These are phyloP conservation scores for Erinaceus europaeus DNA, from an alignment of 2,113 vertebrate species.

Conservation along the genomic window DNA sequence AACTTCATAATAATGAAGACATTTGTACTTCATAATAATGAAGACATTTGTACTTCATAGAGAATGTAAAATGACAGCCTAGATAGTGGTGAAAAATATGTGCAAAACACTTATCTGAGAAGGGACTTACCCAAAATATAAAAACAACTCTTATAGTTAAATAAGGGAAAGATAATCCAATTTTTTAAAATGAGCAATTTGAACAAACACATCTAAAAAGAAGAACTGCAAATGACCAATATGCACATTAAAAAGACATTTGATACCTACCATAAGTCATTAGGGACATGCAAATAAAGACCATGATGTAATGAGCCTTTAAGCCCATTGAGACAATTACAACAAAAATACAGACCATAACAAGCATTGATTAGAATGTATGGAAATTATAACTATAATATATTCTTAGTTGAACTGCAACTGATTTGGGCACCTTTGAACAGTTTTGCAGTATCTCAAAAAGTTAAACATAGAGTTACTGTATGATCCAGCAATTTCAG, in stretches of 20 bases:
- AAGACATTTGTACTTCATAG: neutral
- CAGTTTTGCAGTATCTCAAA: neutral
- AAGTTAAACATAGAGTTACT: neutral
- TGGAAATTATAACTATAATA: neutral
- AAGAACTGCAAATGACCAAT: neutral
- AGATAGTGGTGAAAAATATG: neutral
- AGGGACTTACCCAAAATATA: neutral
- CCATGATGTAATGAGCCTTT: neutral
- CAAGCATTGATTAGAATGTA: neutral
- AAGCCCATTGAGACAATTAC: neutral
- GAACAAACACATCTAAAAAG: neutral
- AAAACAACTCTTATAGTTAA: neutral
- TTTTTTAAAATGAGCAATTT: neutral
- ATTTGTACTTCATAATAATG: neutral
- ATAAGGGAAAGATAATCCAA: neutral
- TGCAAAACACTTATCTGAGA: neutral
- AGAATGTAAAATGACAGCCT: neutral
- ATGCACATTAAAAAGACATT: neutral
- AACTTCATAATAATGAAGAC: constrained; percentile 2
- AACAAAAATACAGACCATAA: neutral
- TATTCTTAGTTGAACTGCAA: neutral
- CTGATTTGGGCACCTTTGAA: neutral
- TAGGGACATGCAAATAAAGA: neutral
- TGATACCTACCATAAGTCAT: neutral
- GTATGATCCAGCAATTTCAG: neutral